Evolutionary conservation across 2,888 invertebrate species (phyloP).

Genomic region (Phyto melanocephala): DNA sequence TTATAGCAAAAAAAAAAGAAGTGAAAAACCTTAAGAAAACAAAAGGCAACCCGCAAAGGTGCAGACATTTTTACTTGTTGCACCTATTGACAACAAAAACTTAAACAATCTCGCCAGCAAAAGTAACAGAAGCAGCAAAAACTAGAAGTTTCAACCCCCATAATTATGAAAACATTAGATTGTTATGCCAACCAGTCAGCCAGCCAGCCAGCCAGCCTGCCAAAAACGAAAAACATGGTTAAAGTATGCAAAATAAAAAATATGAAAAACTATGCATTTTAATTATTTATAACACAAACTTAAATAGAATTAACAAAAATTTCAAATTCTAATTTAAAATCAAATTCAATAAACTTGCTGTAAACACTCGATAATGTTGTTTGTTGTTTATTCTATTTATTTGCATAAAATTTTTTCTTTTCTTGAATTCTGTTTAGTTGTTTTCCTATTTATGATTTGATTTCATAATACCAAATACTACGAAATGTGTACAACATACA

Average conservation of each 20-base stretch:
- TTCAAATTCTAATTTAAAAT: not conserved
- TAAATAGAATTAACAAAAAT: not conserved
- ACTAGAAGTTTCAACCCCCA: constrained; percentile 31
- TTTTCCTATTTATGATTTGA: constrained; percentile 40
- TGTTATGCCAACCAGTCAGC: constrained; percentile 5
- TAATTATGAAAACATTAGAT: constrained; percentile 48
- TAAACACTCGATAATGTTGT: not conserved
- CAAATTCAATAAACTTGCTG: constrained; percentile 7
- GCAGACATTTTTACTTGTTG: constrained; percentile 52
- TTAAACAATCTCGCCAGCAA: constrained; percentile 19
- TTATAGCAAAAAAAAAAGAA: not conserved
- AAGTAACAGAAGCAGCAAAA: constrained; percentile 13
- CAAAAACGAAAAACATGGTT: not conserved
- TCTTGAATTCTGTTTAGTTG: not conserved
- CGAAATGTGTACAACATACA: constrained; percentile 27
- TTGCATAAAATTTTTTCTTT: constrained; percentile 4
- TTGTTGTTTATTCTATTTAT: not conserved
- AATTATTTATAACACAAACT: constrained; percentile 25
- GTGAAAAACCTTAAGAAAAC: not conserved
- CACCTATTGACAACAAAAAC: constrained; percentile 31
- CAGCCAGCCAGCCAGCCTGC: not conserved
- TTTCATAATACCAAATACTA: constrained; percentile 37
- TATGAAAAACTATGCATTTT: constrained; percentile 17
- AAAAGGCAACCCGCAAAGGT: not conserved
- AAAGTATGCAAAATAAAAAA: constrained; percentile 29